Percentiles rank a stretch among this genome's conserved stretches.
These are phyloP conservation scores for Fissipunctia ypsillon DNA, from an alignment of 2,888 invertebrate genomes.

Conservation along the genomic window DNA sequence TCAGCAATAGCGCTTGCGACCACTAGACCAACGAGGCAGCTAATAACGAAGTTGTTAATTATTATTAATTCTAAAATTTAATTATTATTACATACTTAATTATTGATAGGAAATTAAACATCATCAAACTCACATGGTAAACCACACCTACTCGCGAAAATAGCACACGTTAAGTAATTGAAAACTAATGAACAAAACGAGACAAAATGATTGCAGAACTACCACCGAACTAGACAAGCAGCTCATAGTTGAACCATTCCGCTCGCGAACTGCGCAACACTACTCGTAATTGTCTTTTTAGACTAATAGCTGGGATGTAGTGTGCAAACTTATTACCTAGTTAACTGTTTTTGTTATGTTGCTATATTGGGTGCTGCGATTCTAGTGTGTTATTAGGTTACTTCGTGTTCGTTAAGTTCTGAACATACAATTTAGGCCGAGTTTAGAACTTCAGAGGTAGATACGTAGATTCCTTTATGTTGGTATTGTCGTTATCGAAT, in stretches of 20 bases:
- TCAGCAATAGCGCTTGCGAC: no score
- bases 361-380: conserved; percentile 24
- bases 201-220: background rate
- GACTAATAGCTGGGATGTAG: conserved; percentile 39
- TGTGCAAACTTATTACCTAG: conserved; percentile 47
- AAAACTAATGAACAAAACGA: conserved; percentile 9
- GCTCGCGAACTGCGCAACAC: conserved; percentile 18
- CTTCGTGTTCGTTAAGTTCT: background rate
- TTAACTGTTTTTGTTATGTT: conserved; percentile 43
- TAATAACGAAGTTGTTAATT: no score
- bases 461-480: background rate
- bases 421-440: background rate
- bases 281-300: conserved; percentile 46
- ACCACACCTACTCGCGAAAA: background rate
- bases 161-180: background rate
- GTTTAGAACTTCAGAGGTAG: background rate
- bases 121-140: background rate
- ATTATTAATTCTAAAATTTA: no score
- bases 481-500: background rate
- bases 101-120: background rate
- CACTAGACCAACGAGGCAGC: no score
- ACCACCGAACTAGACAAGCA: background rate
- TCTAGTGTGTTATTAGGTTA: conserved; percentile 26
- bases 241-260: conserved; percentile 16
- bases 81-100: no score